These are phyloP conservation scores for Trogon melanurus DNA, from an alignment of 2,113 vertebrate species.

Conservation along the genomic window DNA sequence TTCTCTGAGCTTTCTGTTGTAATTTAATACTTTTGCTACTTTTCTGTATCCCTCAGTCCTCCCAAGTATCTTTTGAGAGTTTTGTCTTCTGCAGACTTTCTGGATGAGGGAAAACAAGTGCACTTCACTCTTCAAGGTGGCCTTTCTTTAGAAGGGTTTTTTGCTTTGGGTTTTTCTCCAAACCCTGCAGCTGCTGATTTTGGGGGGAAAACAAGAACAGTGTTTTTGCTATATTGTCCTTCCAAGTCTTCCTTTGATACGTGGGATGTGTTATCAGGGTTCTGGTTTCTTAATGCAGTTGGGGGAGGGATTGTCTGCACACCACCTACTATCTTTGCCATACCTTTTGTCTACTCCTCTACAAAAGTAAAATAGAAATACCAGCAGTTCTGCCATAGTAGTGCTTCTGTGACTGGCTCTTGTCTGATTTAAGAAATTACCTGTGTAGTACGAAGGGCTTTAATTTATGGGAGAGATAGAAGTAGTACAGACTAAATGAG, in stretches of 20 bases:
- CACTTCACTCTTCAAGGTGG: not conserved
- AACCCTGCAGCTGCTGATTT: not conserved
- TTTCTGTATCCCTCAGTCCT: not conserved
- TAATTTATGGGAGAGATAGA: not conserved
- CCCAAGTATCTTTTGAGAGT: not conserved
- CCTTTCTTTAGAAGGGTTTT: not conserved
- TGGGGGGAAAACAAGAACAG: not conserved
- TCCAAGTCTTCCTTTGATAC: not conserved
- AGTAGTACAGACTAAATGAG: not conserved
- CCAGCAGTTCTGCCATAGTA: not conserved
- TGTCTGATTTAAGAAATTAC: not conserved
- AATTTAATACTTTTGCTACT: not conserved
- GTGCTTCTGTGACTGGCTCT: not conserved
- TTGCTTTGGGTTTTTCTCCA: not conserved
- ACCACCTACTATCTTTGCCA: not conserved
- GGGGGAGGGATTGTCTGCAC: not conserved
- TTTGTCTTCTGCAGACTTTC: not conserved
- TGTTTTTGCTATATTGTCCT: not conserved
- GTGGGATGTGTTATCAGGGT: not conserved
- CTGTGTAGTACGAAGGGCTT: not conserved
- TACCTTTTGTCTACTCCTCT: not conserved
- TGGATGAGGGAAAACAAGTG: not conserved
- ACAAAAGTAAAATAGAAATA: not conserved
- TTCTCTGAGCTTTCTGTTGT: conserved; percentile 19
- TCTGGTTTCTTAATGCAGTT: not conserved